phyloP scores from a whole-genome alignment of 64 coral and sea anemone genomes.

The Actinia equina region DNA sequence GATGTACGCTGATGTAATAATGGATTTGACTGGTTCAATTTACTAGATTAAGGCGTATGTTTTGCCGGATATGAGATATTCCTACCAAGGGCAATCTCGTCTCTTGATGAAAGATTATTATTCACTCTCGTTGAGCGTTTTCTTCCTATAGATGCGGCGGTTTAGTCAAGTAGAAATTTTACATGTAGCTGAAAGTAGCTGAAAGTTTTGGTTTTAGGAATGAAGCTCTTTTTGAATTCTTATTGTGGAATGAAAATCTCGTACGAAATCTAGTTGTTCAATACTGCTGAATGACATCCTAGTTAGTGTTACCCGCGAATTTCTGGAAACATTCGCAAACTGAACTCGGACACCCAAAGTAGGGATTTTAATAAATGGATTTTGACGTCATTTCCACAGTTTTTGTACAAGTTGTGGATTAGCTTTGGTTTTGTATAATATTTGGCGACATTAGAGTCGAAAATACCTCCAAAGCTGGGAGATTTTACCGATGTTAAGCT shows the following conservation, averaged over 20 bases:
- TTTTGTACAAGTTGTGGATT: constrained; percentile 1
- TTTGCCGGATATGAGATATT: neutral
- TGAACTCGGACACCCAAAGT: neutral
- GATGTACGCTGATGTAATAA: neutral
- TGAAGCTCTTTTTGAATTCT: no score
- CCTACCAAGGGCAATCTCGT: neutral
- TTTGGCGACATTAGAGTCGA: neutral
- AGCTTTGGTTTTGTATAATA: neutral
- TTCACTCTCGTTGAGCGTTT: neutral
- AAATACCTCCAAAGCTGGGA: neutral
- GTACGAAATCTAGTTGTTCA: no score
- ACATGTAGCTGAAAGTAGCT: neutral
- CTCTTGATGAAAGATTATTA: neutral
- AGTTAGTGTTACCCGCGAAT: no score
- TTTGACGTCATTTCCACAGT: neutral
- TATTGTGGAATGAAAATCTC: neutral
- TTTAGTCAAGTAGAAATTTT: neutral
- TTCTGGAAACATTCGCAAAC: no score
- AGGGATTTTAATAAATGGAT: neutral
- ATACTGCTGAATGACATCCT: no score
- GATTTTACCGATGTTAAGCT: neutral
- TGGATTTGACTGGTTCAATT: neutral
- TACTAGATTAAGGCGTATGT: neutral
- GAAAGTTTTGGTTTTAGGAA: neutral
- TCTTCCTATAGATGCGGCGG: neutral